These are phyloP conservation scores for Muscicapa striata DNA, from an alignment of 2,797 vertebrate genomes.

Conservation along the genomic window DNA sequence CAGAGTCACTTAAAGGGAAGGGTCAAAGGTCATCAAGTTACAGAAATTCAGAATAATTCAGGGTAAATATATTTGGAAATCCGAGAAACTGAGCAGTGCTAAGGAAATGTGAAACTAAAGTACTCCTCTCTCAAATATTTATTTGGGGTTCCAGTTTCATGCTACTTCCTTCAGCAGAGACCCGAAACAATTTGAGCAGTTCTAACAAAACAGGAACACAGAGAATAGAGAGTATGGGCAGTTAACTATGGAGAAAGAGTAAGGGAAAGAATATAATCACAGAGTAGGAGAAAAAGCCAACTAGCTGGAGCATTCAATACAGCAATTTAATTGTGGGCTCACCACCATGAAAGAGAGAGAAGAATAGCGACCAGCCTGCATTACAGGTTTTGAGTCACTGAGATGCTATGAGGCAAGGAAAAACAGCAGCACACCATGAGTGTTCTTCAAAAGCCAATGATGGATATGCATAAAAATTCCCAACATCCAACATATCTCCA, in stretches of 20 bases:
- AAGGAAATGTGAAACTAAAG: background rate
- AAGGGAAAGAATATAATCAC: background rate
- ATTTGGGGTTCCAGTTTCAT: constrained; percentile 14
- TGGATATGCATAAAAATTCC: background rate
- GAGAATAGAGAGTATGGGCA: background rate
- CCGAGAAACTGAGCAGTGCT: background rate
- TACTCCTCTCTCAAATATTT: constrained; percentile 10
- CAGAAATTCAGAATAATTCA: background rate
- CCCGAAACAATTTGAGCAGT: background rate
- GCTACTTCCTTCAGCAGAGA: background rate
- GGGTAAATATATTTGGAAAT: background rate
- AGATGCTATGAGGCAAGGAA: background rate
- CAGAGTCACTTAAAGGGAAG: background rate
- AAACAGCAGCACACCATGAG: background rate
- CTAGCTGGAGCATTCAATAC: background rate
- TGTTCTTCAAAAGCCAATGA: background rate
- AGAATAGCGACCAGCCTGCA: background rate
- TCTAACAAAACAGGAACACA: background rate
- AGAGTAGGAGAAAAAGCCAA: background rate
- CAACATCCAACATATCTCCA: background rate
- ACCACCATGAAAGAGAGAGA: background rate
- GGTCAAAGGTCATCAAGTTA: background rate
- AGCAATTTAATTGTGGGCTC: constrained; percentile 30
- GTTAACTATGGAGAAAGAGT: background rate
- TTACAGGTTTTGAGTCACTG: background rate